These are phyloP conservation scores for Coregonus clupeaformis DNA, from an alignment of 2,113 vertebrate species.

Conservation along the genomic window DNA sequence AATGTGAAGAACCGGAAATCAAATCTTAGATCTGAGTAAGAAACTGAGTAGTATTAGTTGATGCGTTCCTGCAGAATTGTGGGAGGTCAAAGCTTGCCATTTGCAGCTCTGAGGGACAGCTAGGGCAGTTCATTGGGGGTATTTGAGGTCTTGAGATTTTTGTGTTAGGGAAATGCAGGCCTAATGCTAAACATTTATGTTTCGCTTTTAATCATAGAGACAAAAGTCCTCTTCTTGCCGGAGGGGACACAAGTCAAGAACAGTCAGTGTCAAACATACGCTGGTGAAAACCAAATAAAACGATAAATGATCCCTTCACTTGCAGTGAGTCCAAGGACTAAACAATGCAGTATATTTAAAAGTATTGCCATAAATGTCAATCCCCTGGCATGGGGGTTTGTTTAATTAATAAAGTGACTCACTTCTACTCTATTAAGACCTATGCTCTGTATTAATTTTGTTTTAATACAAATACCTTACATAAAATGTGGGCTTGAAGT, in stretches of 20 bases:
- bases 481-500: too few relatives aligned
- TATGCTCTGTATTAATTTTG: not conserved
- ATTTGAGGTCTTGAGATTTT: slow-evolving; percentile 39
- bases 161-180: slow-evolving; percentile 40
- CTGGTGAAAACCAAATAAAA: slow-evolving; percentile 50
- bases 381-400: slow-evolving; percentile 19
- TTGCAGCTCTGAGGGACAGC: slow-evolving; percentile 36
- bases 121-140: slow-evolving; percentile 25
- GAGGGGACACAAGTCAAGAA: slow-evolving; percentile 54
- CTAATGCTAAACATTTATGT: slow-evolving; percentile 38
- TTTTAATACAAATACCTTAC: not conserved
- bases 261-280: slow-evolving; percentile 48
- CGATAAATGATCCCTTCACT: slow-evolving; percentile 19
- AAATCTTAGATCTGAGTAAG: not conserved
- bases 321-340: slow-evolving; percentile 38
- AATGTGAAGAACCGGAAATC: too few relatives aligned
- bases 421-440: slow-evolving; percentile 20
- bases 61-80: not conserved
- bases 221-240: slow-evolving; percentile 52
- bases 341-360: slow-evolving; percentile 47
- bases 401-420: slow-evolving; percentile 13
- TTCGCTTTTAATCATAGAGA: slow-evolving; percentile 49
- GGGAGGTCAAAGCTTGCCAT: slow-evolving; percentile 19
- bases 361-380: slow-evolving; percentile 48
- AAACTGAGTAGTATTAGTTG: not conserved